phyloP scores from a whole-genome alignment of 2,888 invertebrate species.

The Balanococcus diminutus region DNA sequence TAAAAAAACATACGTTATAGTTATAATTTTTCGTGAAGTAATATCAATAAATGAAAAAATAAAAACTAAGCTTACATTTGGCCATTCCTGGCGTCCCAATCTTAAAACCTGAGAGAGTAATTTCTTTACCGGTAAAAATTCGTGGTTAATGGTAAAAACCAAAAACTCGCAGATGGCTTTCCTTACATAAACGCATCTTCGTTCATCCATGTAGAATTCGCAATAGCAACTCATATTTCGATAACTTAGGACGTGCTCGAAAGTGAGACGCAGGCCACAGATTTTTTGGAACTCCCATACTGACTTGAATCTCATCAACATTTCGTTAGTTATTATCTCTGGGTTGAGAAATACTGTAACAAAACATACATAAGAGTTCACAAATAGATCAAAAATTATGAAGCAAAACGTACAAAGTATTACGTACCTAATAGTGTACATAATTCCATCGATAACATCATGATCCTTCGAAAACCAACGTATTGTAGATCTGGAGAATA shows the following conservation, averaged over 20 bases:
- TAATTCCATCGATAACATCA: conserved; percentile 41
- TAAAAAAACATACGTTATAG: not conserved
- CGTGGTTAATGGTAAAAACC: conserved; percentile 10
- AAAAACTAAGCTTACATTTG: not conserved
- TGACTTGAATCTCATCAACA: not conserved
- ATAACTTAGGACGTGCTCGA: conserved; percentile 36
- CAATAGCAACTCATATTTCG: conserved; percentile 32
- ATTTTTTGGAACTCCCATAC: conserved; percentile 21
- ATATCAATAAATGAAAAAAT: no score
- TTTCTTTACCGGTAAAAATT: not conserved
- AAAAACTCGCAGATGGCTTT: not conserved
- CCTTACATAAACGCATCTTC: not conserved
- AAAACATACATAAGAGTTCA: not conserved
- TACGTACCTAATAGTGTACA: not conserved
- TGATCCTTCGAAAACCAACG: conserved; percentile 39
- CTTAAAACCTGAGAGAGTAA: conserved; percentile 33
- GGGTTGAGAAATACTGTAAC: conserved; percentile 37
- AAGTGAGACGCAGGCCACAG: conserved; percentile 23
- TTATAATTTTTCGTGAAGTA: no score
- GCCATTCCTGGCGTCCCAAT: conserved; percentile 34
- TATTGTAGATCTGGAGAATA: conserved; percentile 44
- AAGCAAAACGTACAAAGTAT: not conserved
- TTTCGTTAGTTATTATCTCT: not conserved
- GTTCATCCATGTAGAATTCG: not conserved
- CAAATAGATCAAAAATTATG: no score